Conservation (phyloP, 1,140 invertebrate genomes). For the Drosophila chauvacae region DNA sequence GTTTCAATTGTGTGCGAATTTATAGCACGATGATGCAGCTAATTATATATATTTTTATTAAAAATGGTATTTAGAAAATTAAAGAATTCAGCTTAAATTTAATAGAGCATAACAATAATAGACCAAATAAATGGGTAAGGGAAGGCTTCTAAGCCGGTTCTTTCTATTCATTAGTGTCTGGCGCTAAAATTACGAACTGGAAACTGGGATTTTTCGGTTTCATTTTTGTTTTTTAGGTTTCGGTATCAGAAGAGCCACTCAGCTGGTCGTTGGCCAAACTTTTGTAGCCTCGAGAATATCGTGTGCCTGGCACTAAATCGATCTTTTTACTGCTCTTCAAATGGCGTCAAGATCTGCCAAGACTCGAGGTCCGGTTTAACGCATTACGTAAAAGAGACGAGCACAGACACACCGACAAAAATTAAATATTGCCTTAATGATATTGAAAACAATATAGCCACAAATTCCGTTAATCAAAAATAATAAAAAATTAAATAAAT, state of each 20-base stretch:
- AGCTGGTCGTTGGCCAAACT: conserved; percentile 39
- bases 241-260: conserved; percentile 25
- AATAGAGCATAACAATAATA: neutral
- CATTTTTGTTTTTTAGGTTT: conserved; percentile 14
- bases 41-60: neutral
- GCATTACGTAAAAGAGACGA: conserved; percentile 68
- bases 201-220: conserved; percentile 16
- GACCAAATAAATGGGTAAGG: neutral
- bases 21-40: neutral
- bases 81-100: neutral
- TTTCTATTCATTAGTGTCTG: neutral
- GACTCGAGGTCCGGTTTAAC: conserved; percentile 66
- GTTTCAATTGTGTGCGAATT: neutral
- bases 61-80: neutral
- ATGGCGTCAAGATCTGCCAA: conserved; percentile 36
- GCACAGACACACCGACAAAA: conserved; percentile 9
- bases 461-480: conserved; percentile 46
- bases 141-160: conserved; percentile 27
- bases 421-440: conserved; percentile 64
- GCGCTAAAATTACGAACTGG: conserved; percentile 37
- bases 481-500: conserved; percentile 22
- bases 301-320: conserved; percentile 69
- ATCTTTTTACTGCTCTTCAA: conserved; percentile 54
- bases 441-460: conserved; percentile 50
- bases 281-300: conserved; percentile 44